phyloP scores from a whole-genome alignment of 2,113 vertebrate genomes.

The Clupea harengus region DNA sequence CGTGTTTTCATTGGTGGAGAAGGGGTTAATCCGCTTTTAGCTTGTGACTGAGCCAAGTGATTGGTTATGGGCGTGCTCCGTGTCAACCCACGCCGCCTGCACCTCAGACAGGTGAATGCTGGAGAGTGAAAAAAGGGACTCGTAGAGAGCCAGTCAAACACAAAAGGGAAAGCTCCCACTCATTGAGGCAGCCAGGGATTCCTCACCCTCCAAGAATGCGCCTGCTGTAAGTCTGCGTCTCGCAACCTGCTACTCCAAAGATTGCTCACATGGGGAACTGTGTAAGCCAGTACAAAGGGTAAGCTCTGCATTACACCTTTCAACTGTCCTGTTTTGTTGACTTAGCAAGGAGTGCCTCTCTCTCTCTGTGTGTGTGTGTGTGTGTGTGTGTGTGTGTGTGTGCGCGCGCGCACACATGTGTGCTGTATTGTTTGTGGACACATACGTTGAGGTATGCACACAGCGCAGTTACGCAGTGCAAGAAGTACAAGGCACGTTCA shows the following conservation, averaged over 20 bases:
- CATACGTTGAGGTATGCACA: constrained; percentile 13
- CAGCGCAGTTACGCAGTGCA: constrained; percentile 28
- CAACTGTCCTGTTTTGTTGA: constrained; percentile 35
- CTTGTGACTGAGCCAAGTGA: constrained; percentile 44
- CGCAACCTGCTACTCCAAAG: constrained; percentile 51
- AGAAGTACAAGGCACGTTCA: constrained; percentile 22
- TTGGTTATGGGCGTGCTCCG: constrained; percentile 60
- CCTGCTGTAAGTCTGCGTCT: constrained; percentile 48
- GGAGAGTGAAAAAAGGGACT: constrained; percentile 27
- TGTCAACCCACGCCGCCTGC: constrained; percentile 58
- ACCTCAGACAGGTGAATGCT: constrained; percentile 74
- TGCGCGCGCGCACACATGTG: background rate
- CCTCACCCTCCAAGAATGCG: constrained; percentile 69
- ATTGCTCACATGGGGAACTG: constrained; percentile 87
- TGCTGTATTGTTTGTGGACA: constrained; percentile 4
- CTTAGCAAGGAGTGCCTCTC: constrained; percentile 24
- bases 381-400: constrained; percentile 16
- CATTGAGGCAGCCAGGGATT: constrained; percentile 43
- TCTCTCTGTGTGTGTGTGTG: constrained; percentile 6
- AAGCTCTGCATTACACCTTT: constrained; percentile 61
- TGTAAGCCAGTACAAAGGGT: constrained; percentile 88
- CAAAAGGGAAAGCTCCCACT: constrained; percentile 9
- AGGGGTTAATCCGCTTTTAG: constrained; percentile 59
- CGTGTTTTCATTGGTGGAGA: constrained; percentile 32
- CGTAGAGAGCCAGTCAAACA: constrained; percentile 43